Conservation (phyloP, 2,888 invertebrate genomes). For the Andrena bucephala region DNA sequence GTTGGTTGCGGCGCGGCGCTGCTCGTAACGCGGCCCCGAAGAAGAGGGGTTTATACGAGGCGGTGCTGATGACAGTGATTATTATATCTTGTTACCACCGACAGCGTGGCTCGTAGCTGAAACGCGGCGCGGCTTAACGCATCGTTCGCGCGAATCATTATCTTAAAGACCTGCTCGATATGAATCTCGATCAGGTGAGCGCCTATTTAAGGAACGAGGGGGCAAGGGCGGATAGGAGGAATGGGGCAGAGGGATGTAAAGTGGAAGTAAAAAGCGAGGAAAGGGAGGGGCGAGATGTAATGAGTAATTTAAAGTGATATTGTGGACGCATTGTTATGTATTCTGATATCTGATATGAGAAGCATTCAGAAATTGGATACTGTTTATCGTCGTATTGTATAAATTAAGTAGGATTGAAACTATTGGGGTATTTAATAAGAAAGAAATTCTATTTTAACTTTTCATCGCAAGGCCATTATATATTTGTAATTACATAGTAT, state of each 20-base stretch:
- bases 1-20: conserved; percentile 18
- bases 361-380: not conserved
- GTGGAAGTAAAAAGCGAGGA: not conserved
- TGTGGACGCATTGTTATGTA: not conserved
- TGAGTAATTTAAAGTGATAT: not conserved
- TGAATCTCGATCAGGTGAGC: conserved; percentile 67
- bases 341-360: not conserved
- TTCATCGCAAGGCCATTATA: not conserved
- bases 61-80: conserved; percentile 74
- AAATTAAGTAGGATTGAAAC: too few species aligned
- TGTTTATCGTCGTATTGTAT: too few species aligned
- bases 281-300: not conserved
- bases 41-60: conserved; percentile 55
- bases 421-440: too few species aligned
- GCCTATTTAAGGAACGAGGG: conserved; percentile 56
- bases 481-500: conserved; percentile 4
- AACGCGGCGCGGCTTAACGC: conserved; percentile 67
- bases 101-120: conserved; percentile 64
- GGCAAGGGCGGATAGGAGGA: conserved; percentile 26
- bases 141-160: conserved; percentile 74
- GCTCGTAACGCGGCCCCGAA: conserved; percentile 37
- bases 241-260: conserved; percentile 17
- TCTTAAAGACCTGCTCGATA: conserved; percentile 71
- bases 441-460: too few species aligned
- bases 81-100: conserved; percentile 77